Percentiles rank a stretch among this genome's conserved stretches.
These are phyloP conservation scores for Eupeodes latifasciatus DNA, from an alignment of 2,888 invertebrate genomes.

Conservation along the genomic window DNA sequence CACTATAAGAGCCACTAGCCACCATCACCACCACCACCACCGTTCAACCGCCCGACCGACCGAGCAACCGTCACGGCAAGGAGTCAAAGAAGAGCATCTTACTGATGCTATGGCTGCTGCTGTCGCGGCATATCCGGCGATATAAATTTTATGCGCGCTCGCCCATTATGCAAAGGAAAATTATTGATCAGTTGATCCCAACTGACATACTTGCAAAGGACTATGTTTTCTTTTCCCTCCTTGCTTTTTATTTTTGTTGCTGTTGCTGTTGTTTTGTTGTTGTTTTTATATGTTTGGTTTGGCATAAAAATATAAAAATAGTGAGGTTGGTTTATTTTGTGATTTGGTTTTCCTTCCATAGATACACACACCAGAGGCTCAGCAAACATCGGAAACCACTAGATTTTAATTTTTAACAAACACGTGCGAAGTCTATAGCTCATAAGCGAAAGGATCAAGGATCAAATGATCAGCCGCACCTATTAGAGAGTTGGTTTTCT, in stretches of 20 bases:
- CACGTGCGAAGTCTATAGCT: constrained; percentile 55
- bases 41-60: background rate
- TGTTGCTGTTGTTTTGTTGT: background rate
- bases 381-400: constrained; percentile 64
- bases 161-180: constrained; percentile 74
- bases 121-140: constrained; percentile 75
- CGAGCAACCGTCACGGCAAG: constrained; percentile 9
- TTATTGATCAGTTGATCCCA: constrained; percentile 76
- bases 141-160: constrained; percentile 75
- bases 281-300: constrained; percentile 35
- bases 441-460: constrained; percentile 46
- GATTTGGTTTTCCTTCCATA: background rate
- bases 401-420: constrained; percentile 58
- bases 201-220: constrained; percentile 75
- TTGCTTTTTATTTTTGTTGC: constrained; percentile 6
- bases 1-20: constrained; percentile 31
- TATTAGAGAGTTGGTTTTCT: constrained; percentile 38
- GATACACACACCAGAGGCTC: background rate
- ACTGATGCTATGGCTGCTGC: constrained; percentile 63
- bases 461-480: constrained; percentile 66
- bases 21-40: constrained; percentile 40
- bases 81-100: constrained; percentile 74
- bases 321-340: constrained; percentile 50
- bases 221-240: constrained; percentile 53
- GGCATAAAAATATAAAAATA: constrained; percentile 20